phyloP scores from a whole-genome alignment of 2,113 vertebrate genomes.

The Rynchops niger region DNA sequence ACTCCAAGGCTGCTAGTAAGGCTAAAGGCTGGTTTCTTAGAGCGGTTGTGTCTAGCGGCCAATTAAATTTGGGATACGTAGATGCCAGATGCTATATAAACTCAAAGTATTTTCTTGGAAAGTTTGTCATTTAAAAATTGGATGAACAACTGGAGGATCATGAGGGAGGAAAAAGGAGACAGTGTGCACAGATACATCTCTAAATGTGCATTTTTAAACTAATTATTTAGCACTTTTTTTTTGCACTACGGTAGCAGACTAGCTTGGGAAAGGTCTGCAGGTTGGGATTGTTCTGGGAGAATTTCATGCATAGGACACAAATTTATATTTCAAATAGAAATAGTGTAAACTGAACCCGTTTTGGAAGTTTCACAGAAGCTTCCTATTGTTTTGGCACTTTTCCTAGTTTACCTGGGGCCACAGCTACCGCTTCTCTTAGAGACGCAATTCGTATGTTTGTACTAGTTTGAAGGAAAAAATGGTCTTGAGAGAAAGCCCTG shows the following conservation, averaged over 20 bases:
- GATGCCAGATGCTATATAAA: background rate
- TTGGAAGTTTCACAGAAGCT: background rate
- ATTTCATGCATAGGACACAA: background rate
- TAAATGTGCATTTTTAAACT: background rate
- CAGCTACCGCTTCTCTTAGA: background rate
- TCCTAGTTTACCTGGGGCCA: background rate
- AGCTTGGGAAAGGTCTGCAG: background rate
- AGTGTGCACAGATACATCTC: background rate
- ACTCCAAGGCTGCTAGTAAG: background rate
- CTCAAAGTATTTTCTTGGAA: background rate
- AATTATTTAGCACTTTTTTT: background rate
- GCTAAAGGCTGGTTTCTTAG: background rate
- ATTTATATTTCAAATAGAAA: background rate
- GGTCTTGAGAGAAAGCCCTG: background rate
- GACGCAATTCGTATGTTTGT: background rate
- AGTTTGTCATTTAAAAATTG: background rate
- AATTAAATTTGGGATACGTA: background rate
- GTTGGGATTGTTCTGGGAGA: background rate
- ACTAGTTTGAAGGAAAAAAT: background rate
- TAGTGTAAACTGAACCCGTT: background rate
- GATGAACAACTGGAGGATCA: background rate
- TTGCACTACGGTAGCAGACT: background rate
- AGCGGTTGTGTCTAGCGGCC: background rate
- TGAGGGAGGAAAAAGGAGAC: background rate
- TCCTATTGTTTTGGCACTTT: background rate